Conservation (phyloP, 2,113 vertebrate species). For the Mormyrus iriodes region DNA sequence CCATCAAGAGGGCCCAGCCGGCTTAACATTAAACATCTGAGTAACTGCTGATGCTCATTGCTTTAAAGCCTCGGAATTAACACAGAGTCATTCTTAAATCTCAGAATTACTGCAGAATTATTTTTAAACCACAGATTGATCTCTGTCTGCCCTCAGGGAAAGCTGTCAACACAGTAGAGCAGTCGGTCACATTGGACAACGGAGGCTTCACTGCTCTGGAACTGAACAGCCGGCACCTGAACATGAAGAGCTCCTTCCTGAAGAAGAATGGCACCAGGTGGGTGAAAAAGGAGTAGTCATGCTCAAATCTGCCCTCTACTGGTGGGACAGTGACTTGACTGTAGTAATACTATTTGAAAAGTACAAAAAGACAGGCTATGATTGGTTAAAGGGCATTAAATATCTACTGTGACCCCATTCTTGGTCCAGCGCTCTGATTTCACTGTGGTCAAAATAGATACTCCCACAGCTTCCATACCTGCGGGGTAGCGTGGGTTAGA, state of each 20-base stretch:
- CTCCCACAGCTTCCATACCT: neutral
- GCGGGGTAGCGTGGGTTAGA: neutral
- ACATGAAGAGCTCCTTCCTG: slow-evolving; percentile 81
- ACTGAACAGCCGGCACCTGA: slow-evolving; percentile 84
- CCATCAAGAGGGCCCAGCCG: neutral
- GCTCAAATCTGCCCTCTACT: neutral
- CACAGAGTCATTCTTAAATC: neutral
- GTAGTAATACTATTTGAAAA: neutral
- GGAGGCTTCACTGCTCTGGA: slow-evolving; percentile 89
- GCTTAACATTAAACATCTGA: neutral
- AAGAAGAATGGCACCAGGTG: slow-evolving; percentile 92
- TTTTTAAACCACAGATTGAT: neutral
- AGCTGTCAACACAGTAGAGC: slow-evolving; percentile 71
- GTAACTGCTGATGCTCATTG: neutral
- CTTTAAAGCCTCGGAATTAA: neutral
- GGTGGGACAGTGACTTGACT: neutral
- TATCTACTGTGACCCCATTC: too few relatives aligned
- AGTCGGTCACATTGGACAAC: slow-evolving; percentile 83
- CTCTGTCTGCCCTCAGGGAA: slow-evolving; percentile 63
- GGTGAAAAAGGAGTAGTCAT: neutral
- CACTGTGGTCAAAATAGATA: neutral
- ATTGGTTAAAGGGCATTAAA: neutral
- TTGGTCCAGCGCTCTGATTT: too few relatives aligned
- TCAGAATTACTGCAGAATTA: neutral
- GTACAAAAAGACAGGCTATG: neutral